Evolutionary conservation across 2,113 vertebrate species (phyloP).

Genomic region (Phyllopteryx taeniolatus): DNA sequence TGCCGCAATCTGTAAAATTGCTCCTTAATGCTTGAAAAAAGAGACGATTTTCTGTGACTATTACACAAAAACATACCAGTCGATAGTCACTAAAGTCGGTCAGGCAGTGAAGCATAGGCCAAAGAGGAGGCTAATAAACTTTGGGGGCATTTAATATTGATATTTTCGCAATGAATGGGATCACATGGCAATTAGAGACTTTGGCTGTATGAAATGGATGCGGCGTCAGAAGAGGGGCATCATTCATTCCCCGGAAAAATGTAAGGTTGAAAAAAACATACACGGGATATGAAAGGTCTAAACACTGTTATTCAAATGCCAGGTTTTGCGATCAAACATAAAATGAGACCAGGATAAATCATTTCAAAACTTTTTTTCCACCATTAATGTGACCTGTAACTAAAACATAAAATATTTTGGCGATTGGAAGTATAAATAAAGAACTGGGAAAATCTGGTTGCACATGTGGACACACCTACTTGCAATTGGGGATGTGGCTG

Average conservation of each 20-base stretch:
- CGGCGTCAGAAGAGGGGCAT: not conserved
- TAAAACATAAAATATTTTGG: too few relatives aligned
- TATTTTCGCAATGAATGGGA: constrained; percentile 1
- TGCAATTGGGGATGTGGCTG: too few relatives aligned
- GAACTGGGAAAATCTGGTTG: too few relatives aligned
- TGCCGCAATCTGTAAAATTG: not conserved
- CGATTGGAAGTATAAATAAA: too few relatives aligned
- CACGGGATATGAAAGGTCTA: too few relatives aligned
- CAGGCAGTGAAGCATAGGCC: not conserved
- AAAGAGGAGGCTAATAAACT: not conserved
- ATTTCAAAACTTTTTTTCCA: too few relatives aligned
- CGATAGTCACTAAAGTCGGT: not conserved
- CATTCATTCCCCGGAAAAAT: not conserved
- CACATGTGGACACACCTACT: too few relatives aligned
- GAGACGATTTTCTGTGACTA: not conserved
- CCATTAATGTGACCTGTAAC: too few relatives aligned
- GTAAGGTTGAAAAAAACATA: too few relatives aligned
- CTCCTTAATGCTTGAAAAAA: not conserved
- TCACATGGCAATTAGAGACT: not conserved
- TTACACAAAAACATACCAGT: not conserved
- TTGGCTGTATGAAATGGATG: not conserved
- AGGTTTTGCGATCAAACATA: too few relatives aligned
- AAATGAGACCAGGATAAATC: too few relatives aligned
- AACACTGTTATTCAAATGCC: too few relatives aligned
- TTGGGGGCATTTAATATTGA: constrained; percentile 3